phyloP scores from a whole-genome alignment of 2,888 invertebrate species.

The Perdita meconis region DNA sequence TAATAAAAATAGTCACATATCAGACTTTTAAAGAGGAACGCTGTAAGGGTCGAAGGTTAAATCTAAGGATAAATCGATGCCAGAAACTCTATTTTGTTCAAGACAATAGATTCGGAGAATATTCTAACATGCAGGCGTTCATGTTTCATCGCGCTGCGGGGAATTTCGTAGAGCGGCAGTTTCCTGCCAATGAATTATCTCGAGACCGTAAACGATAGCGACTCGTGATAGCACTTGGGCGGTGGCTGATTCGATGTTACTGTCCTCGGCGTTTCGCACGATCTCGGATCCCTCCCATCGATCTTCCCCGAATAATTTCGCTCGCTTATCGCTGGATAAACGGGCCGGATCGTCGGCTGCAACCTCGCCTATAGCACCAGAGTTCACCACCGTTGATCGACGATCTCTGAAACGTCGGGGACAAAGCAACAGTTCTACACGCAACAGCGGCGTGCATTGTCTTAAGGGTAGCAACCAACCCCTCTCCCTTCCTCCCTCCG shows the following conservation, averaged over 20 bases:
- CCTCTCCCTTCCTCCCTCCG: conserved; percentile 66
- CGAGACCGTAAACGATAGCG: conserved; percentile 42
- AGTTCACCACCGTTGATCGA: conserved; percentile 28
- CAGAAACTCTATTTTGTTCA: too few species aligned
- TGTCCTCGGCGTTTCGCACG: neutral
- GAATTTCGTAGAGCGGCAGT: conserved; percentile 44
- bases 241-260: neutral
- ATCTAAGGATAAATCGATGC: too few species aligned
- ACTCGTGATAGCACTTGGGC: conserved; percentile 17
- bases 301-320: conserved; percentile 3
- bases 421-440: conserved; percentile 69
- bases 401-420: conserved; percentile 39
- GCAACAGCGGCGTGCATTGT: conserved; percentile 74
- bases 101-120: too few species aligned
- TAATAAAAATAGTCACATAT: too few species aligned
- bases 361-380: conserved; percentile 17
- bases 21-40: too few species aligned
- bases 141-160: neutral
- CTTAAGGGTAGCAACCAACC: conserved; percentile 68
- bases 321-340: neutral
- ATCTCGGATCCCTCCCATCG: neutral
- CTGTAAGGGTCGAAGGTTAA: too few species aligned
- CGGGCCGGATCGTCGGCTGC: neutral
- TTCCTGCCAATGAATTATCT: conserved; percentile 61
- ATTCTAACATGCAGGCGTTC: neutral